A percentile compares a stretch with the other conserved stretches of the same genome.
Conservation (phyloP, 2,797 vertebrate species). For the Dendrocincla fuliginosa region DNA sequence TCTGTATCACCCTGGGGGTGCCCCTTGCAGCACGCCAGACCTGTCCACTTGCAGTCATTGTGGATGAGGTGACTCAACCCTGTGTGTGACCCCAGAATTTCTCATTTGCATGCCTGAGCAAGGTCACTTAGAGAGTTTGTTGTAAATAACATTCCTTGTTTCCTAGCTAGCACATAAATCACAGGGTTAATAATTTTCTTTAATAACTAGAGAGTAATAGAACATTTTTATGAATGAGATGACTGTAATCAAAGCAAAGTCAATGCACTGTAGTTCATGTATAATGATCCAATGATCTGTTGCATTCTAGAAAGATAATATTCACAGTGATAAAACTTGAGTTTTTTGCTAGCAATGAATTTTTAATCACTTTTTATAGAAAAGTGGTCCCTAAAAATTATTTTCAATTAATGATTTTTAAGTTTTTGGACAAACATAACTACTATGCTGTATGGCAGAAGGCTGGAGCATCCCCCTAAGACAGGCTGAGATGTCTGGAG, state of each 20-base stretch:
- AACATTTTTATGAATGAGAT: slow-evolving; percentile 4
- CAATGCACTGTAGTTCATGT: not conserved
- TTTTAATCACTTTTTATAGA: not conserved
- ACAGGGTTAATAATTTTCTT: not conserved
- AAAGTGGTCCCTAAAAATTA: not conserved
- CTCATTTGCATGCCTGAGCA: not conserved
- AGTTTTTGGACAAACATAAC: not conserved
- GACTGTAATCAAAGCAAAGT: not conserved
- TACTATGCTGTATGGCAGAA: not conserved
- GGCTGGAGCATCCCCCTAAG: not conserved
- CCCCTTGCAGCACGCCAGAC: not conserved
- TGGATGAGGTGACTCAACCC: not conserved
- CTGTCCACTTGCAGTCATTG: not conserved
- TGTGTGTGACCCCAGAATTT: not conserved
- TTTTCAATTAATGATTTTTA: not conserved
- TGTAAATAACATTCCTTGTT: not conserved
- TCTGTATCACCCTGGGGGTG: not conserved
- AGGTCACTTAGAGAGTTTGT: not conserved
- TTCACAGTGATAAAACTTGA: not conserved
- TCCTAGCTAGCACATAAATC: not conserved
- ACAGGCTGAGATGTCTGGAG: not conserved
- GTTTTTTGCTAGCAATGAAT: not conserved
- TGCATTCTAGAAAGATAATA: not conserved
- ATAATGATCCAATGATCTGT: not conserved
- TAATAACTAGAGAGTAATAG: not conserved